Conservation (phyloP, 2,113 vertebrate genomes). For the Melanostigma gelatinosum region DNA sequence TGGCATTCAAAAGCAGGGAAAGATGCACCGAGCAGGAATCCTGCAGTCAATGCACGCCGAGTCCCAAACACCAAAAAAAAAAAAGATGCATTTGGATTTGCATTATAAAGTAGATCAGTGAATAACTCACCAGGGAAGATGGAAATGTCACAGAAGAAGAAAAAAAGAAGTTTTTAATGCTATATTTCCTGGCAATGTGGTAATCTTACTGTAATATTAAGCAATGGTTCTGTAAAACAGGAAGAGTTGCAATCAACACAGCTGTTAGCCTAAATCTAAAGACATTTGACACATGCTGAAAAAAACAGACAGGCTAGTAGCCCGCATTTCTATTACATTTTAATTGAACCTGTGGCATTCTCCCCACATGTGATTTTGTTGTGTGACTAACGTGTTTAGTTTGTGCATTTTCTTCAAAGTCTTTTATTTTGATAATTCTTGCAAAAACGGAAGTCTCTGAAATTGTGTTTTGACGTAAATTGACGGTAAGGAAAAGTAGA, state of each 20-base stretch:
- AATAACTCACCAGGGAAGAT: neutral
- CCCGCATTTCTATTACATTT: neutral
- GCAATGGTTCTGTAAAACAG: conserved; percentile 65
- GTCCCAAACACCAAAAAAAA: conserved; percentile 22
- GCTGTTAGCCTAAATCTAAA: conserved; percentile 16
- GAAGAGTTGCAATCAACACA: conserved; percentile 52
- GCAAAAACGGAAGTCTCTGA: neutral
- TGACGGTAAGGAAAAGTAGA: neutral
- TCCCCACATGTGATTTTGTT: neutral
- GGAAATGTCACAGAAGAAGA: conserved; percentile 17
- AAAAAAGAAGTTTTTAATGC: neutral
- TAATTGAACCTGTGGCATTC: neutral
- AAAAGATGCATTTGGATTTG: conserved; percentile 31
- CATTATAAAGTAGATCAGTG: conserved; percentile 23
- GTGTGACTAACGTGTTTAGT: neutral
- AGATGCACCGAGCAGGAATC: conserved; percentile 56
- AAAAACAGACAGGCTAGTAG: neutral
- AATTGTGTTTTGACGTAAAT: too few relatives aligned
- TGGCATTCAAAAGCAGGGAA: conserved; percentile 68
- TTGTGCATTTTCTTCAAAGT: neutral
- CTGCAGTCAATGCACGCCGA: conserved; percentile 51
- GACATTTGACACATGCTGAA: conserved; percentile 1
- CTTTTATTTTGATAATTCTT: conserved; percentile 10
- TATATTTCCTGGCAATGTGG: conserved; percentile 46
- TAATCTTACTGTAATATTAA: conserved; percentile 63